Evolutionary conservation across 2,113 vertebrate species (phyloP).

Genomic region (Alethe diademata): DNA sequence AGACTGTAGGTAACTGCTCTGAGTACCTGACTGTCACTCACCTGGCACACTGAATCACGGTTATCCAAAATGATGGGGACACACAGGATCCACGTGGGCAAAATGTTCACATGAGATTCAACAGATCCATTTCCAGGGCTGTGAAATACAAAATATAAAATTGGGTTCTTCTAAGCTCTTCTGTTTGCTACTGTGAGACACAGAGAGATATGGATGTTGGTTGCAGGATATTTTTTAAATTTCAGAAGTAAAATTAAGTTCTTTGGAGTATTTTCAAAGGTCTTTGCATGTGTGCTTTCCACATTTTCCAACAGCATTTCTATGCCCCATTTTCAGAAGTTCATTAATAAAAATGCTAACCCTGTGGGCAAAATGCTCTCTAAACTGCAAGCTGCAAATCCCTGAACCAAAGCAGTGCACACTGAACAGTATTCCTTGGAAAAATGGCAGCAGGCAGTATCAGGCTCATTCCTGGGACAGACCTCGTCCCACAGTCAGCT

Average conservation of each 20-base stretch:
- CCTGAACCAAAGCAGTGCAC: background rate
- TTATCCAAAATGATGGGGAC: background rate
- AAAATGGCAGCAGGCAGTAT: background rate
- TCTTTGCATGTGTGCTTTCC: background rate
- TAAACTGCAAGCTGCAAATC: background rate
- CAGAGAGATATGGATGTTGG: accelerated
- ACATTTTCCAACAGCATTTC: background rate
- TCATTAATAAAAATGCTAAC: background rate
- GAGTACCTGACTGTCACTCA: background rate
- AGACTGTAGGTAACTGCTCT: background rate
- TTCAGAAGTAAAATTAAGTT: background rate
- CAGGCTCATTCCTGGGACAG: background rate
- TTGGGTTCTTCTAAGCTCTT: background rate
- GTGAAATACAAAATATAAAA: background rate
- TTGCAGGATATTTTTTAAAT: background rate
- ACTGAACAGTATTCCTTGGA: background rate
- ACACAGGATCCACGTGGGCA: background rate
- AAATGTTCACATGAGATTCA: background rate
- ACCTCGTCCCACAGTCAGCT: background rate
- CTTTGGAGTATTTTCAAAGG: background rate
- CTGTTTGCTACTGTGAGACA: background rate
- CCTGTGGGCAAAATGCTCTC: background rate
- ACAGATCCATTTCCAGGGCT: background rate
- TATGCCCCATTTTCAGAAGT: background rate
- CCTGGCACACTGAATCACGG: background rate